Evolutionary conservation across 2,797 vertebrate species (phyloP).

Genomic region (Emys orbicularis): DNA sequence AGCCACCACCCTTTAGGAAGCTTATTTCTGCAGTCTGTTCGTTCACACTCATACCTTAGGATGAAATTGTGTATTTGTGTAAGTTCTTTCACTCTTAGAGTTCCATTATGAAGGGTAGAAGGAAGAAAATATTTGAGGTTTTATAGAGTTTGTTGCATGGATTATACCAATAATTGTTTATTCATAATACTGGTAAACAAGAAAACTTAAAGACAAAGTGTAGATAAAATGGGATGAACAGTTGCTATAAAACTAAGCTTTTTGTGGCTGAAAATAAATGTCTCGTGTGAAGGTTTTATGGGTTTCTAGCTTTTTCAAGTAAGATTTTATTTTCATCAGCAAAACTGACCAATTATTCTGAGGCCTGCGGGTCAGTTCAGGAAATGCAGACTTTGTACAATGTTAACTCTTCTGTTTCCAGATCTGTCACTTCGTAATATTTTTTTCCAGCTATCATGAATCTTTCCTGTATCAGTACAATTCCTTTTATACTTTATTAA

Average conservation of each 20-base stretch:
- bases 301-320: slow-evolving; percentile 9
- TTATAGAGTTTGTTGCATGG: not conserved
- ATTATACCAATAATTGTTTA: not conserved
- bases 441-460: not conserved
- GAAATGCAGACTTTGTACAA: slow-evolving; percentile 20
- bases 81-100: not conserved
- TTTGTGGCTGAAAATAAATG: not conserved
- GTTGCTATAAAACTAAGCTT: not conserved
- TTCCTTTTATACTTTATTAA: not conserved
- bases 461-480: not conserved
- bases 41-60: not conserved
- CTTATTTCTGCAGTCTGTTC: not conserved
- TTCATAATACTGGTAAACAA: not conserved
- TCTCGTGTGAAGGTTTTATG: not conserved
- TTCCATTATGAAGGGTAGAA: not conserved
- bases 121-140: not conserved
- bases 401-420: not conserved
- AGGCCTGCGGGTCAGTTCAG: not conserved
- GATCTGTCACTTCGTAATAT: not conserved
- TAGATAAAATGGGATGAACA: not conserved
- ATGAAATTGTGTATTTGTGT: not conserved
- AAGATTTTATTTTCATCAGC: slow-evolving; percentile 15
- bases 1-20: not conserved
- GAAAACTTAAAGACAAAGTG: not conserved
- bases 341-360: not conserved